phyloP scores from a whole-genome alignment of 2,113 vertebrate species.

The Lampris megalopsis region DNA sequence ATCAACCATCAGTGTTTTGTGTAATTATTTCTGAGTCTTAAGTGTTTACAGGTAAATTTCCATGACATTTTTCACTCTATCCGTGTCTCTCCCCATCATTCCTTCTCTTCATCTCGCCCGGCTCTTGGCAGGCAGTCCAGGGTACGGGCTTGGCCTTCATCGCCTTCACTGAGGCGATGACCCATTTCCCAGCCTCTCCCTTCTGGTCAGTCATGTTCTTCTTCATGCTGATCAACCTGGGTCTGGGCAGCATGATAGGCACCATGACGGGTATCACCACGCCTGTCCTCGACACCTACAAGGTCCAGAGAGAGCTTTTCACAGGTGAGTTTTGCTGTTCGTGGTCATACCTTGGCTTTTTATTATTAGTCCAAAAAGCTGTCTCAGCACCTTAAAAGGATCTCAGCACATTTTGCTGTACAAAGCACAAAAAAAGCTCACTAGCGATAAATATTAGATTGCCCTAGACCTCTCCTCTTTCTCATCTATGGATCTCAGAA shows the following conservation, averaged over 20 bases:
- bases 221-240: slow-evolving; percentile 98
- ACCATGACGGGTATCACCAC: slow-evolving; percentile 99
- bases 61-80: too few relatives aligned
- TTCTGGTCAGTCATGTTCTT: slow-evolving; percentile 99
- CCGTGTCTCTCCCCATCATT: neutral
- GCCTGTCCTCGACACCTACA: slow-evolving; percentile 95
- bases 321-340: slow-evolving; percentile 86
- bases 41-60: too few relatives aligned
- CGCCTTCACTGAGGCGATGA: slow-evolving; percentile 99
- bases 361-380: slow-evolving; percentile 3
- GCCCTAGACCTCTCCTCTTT: neutral
- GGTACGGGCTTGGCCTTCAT: slow-evolving; percentile 98
- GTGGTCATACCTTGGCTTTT: neutral
- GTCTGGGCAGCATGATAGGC: slow-evolving; percentile 98
- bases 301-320: slow-evolving; percentile 94
- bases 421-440: slow-evolving; percentile 12
- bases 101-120: neutral
- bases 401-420: slow-evolving; percentile 24
- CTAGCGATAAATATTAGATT: slow-evolving; percentile 2
- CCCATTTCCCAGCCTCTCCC: slow-evolving; percentile 94
- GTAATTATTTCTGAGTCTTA: too few relatives aligned
- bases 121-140: slow-evolving; percentile 89
- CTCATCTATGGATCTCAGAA: neutral
- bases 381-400: slow-evolving; percentile 28
- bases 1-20: too few relatives aligned